These are phyloP conservation scores for Xenops minutus DNA, from an alignment of 2,797 vertebrate genomes.

Conservation along the genomic window DNA sequence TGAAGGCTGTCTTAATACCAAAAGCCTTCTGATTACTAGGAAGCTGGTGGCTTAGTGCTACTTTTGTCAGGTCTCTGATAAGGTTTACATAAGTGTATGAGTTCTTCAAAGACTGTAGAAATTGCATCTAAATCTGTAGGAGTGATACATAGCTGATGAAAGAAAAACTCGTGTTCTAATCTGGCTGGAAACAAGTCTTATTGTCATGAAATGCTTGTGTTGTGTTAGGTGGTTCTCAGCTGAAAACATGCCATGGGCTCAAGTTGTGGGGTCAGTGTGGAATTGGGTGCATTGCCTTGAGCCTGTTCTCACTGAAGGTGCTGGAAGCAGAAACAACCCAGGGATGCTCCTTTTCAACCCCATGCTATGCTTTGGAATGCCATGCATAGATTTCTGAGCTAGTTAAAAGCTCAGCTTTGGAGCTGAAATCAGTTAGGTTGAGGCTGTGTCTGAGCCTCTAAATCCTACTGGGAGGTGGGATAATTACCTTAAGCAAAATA, in stretches of 20 bases:
- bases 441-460: not conserved
- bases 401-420: not conserved
- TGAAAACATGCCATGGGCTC: rapidly evolving
- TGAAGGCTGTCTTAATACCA: not conserved
- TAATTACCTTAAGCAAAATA: not conserved
- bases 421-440: not conserved
- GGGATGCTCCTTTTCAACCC: not conserved
- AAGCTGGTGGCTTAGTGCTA: not conserved
- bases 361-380: not conserved
- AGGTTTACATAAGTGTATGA: not conserved
- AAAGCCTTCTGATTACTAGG: not conserved
- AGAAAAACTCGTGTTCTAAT: not conserved
- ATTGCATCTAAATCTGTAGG: not conserved
- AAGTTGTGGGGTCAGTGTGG: rapidly evolving
- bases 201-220: not conserved
- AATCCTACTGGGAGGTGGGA: not conserved
- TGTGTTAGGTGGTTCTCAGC: not conserved
- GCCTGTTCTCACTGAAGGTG: not conserved
- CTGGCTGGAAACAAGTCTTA: not conserved
- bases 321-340: not conserved
- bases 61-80: not conserved
- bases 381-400: not conserved
- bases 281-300: not conserved
- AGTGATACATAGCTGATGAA: not conserved
- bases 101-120: not conserved